Percentiles rank a stretch among this genome's conserved stretches.
Evolutionary conservation across 2,888 invertebrate species (phyloP).

Genomic region (Polydrusus cervinus): DNA sequence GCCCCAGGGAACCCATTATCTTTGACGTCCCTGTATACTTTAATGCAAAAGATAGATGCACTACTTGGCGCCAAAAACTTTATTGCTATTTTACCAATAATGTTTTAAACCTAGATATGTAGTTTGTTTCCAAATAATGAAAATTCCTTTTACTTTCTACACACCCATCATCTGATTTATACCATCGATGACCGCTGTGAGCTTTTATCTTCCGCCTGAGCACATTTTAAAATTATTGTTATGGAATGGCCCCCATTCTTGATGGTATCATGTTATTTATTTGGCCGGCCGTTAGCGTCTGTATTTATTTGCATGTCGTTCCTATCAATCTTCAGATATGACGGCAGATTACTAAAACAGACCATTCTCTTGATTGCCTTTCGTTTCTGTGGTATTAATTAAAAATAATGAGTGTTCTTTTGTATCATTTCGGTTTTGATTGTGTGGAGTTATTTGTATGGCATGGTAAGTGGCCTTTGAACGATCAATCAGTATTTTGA

Average conservation of each 20-base stretch:
- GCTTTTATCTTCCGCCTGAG: conserved; percentile 54
- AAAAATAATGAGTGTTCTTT: conserved; percentile 33
- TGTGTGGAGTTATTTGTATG: conserved; percentile 8
- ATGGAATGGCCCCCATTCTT: conserved; percentile 46
- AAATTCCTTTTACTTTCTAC: conserved; percentile 10
- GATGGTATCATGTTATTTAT: conserved; percentile 29
- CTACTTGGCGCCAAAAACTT: too few species aligned
- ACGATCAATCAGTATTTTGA: neutral
- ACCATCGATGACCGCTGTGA: conserved; percentile 23
- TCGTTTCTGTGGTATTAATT: conserved; percentile 29
- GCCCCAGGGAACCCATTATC: too few species aligned
- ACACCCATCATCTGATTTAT: conserved; percentile 25
- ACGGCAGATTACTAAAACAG: conserved; percentile 40
- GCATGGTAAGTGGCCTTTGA: neutral
- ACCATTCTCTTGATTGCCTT: conserved; percentile 38
- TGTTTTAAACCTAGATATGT: too few species aligned
- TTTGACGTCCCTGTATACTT: too few species aligned
- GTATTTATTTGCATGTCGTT: conserved; percentile 44
- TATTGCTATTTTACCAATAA: too few species aligned
- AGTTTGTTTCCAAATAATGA: neutral
- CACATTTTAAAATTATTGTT: conserved; percentile 46
- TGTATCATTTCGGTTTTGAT: conserved; percentile 20
- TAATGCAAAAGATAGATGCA: too few species aligned
- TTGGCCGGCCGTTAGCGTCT: conserved; percentile 35
- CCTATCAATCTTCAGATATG: conserved; percentile 39